Percentiles rank a stretch among this genome's conserved stretches.
Evolutionary conservation across 2,888 invertebrate species (phyloP).

Genomic region (Ormyrus nitidulus): DNA sequence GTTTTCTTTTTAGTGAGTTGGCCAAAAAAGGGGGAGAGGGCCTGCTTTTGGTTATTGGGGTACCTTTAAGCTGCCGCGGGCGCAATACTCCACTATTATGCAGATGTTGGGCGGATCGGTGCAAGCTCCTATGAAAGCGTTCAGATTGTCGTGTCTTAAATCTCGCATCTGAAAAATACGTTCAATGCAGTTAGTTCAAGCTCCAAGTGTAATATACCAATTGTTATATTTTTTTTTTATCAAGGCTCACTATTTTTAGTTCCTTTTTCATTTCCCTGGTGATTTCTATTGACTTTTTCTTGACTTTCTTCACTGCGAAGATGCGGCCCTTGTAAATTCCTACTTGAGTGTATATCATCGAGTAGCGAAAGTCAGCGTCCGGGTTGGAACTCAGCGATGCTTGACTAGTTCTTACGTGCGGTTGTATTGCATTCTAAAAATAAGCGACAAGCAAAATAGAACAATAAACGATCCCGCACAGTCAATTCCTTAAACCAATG

Average conservation of each 20-base stretch:
- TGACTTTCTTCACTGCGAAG: constrained; percentile 90
- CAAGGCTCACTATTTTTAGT: constrained; percentile 84
- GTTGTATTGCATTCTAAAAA: constrained; percentile 60
- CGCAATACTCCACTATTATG: constrained; percentile 92
- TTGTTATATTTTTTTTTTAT: not conserved
- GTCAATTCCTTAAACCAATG: not conserved
- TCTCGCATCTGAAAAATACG: constrained; percentile 85
- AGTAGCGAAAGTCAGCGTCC: constrained; percentile 92
- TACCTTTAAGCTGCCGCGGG: constrained; percentile 93
- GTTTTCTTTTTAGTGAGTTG: constrained; percentile 5
- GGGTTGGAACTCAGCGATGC: constrained; percentile 94
- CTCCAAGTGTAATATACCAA: not conserved
- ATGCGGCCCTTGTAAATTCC: constrained; percentile 92
- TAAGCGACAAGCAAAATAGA: not conserved
- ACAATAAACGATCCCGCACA: too few relatives aligned
- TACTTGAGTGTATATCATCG: constrained; percentile 92
- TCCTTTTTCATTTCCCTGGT: constrained; percentile 94
- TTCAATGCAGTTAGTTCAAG: not conserved
- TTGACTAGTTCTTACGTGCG: constrained; percentile 87
- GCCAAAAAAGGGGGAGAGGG: not conserved
- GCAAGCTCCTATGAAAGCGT: constrained; percentile 94
- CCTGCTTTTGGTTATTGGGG: not conserved
- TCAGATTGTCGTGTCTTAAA: constrained; percentile 92
- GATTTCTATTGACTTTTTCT: constrained; percentile 91
- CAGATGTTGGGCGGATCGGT: constrained; percentile 94